Conservation (phyloP, 2,888 invertebrate genomes). For the Heterodera filipjevi region DNA sequence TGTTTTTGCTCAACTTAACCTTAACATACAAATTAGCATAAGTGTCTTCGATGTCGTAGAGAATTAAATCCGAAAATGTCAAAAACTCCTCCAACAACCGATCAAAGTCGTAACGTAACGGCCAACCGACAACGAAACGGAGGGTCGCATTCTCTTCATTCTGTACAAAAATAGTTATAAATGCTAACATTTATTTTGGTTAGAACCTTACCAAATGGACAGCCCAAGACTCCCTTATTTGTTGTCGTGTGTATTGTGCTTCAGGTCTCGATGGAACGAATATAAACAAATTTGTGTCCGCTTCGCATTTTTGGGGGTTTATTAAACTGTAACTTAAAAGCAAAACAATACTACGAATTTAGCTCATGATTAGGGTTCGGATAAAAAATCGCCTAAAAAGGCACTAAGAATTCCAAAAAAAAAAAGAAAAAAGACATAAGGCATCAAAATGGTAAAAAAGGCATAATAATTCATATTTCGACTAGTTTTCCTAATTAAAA, state of each 20-base stretch:
- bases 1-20: neutral
- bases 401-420: no score
- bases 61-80: constrained; percentile 32
- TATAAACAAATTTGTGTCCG: constrained; percentile 22
- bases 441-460: no score
- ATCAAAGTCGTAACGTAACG: constrained; percentile 25
- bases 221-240: constrained; percentile 30
- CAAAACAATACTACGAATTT: neutral
- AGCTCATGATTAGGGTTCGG: no score
- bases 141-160: constrained; percentile 1
- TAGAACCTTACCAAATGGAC: constrained; percentile 19
- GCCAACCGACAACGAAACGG: constrained; percentile 30
- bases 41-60: constrained; percentile 37
- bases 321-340: neutral
- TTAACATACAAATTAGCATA: constrained; percentile 40
- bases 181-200: neutral
- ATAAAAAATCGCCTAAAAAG: no score
- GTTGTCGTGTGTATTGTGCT: constrained; percentile 15
- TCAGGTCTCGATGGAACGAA: constrained; percentile 32
- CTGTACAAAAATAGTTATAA: neutral
- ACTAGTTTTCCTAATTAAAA: no score
- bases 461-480: no score
- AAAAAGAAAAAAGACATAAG: no score
- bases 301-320: neutral
- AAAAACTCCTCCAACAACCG: constrained; percentile 31